Conservation (phyloP, 2,797 vertebrate genomes). For the Hydrophis major region DNA sequence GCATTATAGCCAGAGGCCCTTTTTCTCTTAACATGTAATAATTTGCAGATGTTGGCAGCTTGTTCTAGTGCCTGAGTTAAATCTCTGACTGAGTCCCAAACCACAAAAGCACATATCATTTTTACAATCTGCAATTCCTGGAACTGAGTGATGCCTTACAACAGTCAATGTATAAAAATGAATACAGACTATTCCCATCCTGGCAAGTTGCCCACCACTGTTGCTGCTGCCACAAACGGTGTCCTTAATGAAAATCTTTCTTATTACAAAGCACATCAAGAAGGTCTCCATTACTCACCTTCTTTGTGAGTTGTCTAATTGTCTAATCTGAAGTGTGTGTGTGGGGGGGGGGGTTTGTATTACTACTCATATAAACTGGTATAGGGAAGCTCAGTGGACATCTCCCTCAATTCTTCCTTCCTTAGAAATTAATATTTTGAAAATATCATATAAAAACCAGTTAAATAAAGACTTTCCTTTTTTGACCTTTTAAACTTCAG, state of each 20-base stretch:
- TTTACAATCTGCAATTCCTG: constrained; percentile 69
- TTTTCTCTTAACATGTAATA: constrained; percentile 53
- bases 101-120: constrained; percentile 69
- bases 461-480: not conserved
- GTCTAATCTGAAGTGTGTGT: not conserved
- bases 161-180: constrained; percentile 49
- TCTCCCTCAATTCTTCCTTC: not conserved
- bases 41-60: constrained; percentile 74
- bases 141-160: constrained; percentile 59
- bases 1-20: constrained; percentile 50
- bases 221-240: not conserved
- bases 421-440: not conserved
- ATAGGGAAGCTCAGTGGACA: not conserved
- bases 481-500: not conserved
- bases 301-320: not conserved
- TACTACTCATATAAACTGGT: not conserved
- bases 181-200: constrained; percentile 42
- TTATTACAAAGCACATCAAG: not conserved
- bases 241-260: constrained; percentile 15
- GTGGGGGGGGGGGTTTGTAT: not conserved
- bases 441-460: not conserved
- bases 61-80: constrained; percentile 46
- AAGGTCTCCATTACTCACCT: not conserved
- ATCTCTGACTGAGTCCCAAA: constrained; percentile 66
- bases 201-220: constrained; percentile 13